Base-by-base conservation (phyloP, 1,140 invertebrate species). In the Rhyzopertha dominica region DNA sequence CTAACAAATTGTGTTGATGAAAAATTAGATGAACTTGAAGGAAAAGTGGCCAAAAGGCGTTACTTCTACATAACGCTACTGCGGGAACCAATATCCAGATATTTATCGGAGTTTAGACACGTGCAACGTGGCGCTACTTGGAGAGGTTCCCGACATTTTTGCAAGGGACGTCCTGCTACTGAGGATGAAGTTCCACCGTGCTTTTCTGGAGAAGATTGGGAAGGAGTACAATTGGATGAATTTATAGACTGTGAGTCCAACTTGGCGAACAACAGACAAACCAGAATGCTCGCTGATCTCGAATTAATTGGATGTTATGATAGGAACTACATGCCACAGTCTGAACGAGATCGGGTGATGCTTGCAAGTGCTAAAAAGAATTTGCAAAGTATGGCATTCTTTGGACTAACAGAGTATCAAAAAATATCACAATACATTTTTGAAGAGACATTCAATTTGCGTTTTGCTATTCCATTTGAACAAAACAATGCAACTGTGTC, bases 111-210 rank as follows among this genome's bases (percentile, higher is more conserved):
- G 48, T 67, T 62, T 36, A 44, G 65, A 14, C 96, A 99, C 71
- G 95, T 98, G 22, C 86, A 93, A 63, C 79, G 95, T 19, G 96
- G 96, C 22, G 95, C 95, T 32, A 98, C 95, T n/a, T 99, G 96
- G 96, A 84, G 82, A 66, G 81, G 81, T 30, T 85, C 91, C 14
- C 73, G 87, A 8, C 90, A 95, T 66, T 85, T 82, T 76, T 96
- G 93, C 66, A 80, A 84, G 53, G 94, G 94, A 1, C 73, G 84
- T 26, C 76, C 80, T 20, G 88, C 91, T 13, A 85, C 79, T 31
- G 73, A 80, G 14, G 72, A 80, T 3, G 87, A 88, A 62, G 74
- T 91, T 50, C 87, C 86, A 7, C 74, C 81, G 16, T 91, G 88
- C 63, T 90, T 90, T 63, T 68, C 75, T 41, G 85, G 84, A 7